Percentiles rank a stretch among this genome's conserved stretches.
These are phyloP conservation scores for Pyrgus malvae DNA, from an alignment of 2,888 invertebrate genomes.

Conservation along the genomic window DNA sequence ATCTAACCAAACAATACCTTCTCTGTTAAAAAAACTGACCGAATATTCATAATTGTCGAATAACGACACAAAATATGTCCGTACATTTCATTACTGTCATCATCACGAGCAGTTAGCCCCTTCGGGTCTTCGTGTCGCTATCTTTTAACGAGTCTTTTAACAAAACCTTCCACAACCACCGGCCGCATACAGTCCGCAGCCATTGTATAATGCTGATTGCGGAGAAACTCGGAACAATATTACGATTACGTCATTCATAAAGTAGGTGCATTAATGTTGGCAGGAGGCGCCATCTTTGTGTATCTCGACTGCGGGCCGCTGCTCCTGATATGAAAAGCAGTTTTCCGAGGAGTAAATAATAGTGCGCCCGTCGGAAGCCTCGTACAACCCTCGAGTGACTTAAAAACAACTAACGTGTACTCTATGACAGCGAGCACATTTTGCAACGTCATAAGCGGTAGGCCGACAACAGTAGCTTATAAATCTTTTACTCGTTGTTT, in stretches of 20 bases:
- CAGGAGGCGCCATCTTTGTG: slow-evolving; percentile 63
- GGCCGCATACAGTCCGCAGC: slow-evolving; percentile 14
- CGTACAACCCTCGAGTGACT: slow-evolving; percentile 36
- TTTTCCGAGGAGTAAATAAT: slow-evolving; percentile 70
- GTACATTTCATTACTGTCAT: neutral
- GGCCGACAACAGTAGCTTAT: slow-evolving; percentile 1
- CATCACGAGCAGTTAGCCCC: slow-evolving; percentile 2
- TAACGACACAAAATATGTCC: no score
- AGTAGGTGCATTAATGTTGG: slow-evolving; percentile 66
- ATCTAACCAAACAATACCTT: no score
- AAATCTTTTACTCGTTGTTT: slow-evolving; percentile 3
- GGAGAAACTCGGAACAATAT: slow-evolving; percentile 59
- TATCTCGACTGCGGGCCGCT: slow-evolving; percentile 57
- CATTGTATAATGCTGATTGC: slow-evolving; percentile 32
- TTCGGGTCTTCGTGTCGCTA: slow-evolving; percentile 18
- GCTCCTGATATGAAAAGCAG: slow-evolving; percentile 76
- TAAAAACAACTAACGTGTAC: slow-evolving; percentile 47
- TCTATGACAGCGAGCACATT: slow-evolving; percentile 31
- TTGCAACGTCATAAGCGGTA: slow-evolving; percentile 22
- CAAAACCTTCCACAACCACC: slow-evolving; percentile 13
- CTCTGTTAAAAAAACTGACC: no score
- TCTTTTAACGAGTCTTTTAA: slow-evolving; percentile 14
- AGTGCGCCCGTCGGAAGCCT: slow-evolving; percentile 54
- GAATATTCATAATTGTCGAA: no score
- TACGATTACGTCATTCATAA: slow-evolving; percentile 69